phyloP scores from a whole-genome alignment of 1,140 invertebrate genomes.

The Oppia nitens region DNA sequence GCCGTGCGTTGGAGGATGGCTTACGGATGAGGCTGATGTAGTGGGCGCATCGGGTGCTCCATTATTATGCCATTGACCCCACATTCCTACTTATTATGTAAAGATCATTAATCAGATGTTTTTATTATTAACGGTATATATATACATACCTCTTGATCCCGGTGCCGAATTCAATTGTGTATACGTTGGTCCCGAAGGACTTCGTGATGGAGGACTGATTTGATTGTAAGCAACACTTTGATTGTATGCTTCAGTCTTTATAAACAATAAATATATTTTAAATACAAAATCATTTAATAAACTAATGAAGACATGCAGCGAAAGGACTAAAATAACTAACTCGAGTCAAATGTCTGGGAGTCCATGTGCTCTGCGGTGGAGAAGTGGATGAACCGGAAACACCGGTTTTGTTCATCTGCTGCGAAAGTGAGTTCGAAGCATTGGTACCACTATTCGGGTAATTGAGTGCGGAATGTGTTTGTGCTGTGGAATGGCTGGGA shows the following conservation, averaged over 20 bases:
- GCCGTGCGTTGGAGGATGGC: constrained; percentile 19
- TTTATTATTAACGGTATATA: background rate
- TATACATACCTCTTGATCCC: constrained; percentile 32
- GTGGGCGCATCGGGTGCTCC: constrained; percentile 29
- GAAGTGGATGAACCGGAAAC: constrained; percentile 18
- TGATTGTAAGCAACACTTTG: constrained; percentile 40
- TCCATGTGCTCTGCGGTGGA: constrained; percentile 21
- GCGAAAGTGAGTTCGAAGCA: constrained; percentile 25
- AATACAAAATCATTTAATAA: background rate
- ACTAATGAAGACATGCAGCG: constrained; percentile 10
- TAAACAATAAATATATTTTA: constrained; percentile 21
- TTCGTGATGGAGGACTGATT: constrained; percentile 52
- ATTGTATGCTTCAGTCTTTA: constrained; percentile 25
- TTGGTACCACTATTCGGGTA: constrained; percentile 34
- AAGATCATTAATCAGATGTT: background rate
- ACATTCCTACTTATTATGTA: constrained; percentile 32
- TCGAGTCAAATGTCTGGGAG: constrained; percentile 19
- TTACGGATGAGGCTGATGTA: constrained; percentile 28
- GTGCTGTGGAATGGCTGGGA: constrained; percentile 24
- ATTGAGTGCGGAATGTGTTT: constrained; percentile 34
- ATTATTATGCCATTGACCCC: constrained; percentile 44
- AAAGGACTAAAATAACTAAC: constrained; percentile 17
- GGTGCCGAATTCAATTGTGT: constrained; percentile 53
- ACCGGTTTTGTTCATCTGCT: constrained; percentile 19
- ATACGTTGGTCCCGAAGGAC: constrained; percentile 62